Percentiles rank a stretch among this genome's conserved stretches.
Evolutionary conservation across 2,888 invertebrate genomes (phyloP).

Genomic region (Eustalomyia histrio): DNA sequence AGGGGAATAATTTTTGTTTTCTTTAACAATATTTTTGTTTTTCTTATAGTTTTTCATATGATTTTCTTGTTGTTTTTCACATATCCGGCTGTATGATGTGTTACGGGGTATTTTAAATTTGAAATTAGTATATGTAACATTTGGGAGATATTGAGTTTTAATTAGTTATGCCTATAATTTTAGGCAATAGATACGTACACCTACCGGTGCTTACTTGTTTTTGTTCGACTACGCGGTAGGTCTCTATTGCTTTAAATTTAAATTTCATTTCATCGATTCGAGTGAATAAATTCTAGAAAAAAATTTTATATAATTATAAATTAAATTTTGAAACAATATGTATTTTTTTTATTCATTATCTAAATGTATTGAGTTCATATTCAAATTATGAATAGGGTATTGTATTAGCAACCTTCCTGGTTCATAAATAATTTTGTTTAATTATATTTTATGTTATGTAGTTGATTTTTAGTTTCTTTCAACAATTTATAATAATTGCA

Average conservation of each 20-base stretch:
- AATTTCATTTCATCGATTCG: too few relatives aligned
- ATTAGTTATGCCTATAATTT: too few relatives aligned
- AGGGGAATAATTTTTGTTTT: conserved; percentile 30
- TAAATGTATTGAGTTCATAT: too few relatives aligned
- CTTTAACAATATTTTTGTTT: conserved; percentile 15
- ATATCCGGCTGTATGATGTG: not conserved
- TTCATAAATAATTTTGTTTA: not conserved
- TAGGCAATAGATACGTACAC: too few relatives aligned
- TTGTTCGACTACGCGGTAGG: too few relatives aligned
- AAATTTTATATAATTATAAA: too few relatives aligned
- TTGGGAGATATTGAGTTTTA: not conserved
- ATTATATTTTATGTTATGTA: not conserved
- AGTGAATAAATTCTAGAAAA: too few relatives aligned
- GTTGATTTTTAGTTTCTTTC: not conserved
- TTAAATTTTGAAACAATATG: too few relatives aligned
- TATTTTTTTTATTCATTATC: too few relatives aligned
- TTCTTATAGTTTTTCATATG: conserved; percentile 3
- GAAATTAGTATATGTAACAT: not conserved
- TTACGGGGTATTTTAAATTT: not conserved
- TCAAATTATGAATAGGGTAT: not conserved
- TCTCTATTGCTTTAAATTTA: too few relatives aligned
- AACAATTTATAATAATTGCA: conserved; percentile 14
- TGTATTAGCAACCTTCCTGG: not conserved
- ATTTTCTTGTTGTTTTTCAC: not conserved
- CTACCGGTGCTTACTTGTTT: too few relatives aligned